These are phyloP conservation scores for Microcebus jonahi DNA, from an alignment of 2,113 vertebrate genomes.

Conservation along the genomic window DNA sequence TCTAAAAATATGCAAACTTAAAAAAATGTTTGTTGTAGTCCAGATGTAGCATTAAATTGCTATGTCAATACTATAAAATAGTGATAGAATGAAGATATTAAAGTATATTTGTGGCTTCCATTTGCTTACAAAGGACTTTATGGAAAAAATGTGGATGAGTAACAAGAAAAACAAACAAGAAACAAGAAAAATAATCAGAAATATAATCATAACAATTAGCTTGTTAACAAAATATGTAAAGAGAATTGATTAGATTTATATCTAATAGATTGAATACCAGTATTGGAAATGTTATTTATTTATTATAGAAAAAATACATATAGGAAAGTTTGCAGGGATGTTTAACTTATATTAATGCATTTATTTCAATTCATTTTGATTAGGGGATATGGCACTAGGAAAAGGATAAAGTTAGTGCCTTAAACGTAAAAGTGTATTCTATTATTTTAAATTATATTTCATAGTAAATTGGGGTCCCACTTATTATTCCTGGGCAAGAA, in stretches of 20 bases:
- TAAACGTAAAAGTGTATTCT: neutral
- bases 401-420: neutral
- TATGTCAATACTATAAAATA: neutral
- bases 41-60: neutral
- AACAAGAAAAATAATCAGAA: neutral
- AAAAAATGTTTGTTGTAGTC: neutral
- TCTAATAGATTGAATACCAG: neutral
- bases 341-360: neutral
- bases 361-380: neutral
- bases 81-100: neutral
- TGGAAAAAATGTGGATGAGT: neutral
- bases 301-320: neutral
- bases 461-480: neutral
- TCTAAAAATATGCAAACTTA: neutral
- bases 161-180: too few relatives aligned
- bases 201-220: neutral
- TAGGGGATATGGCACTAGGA: neutral
- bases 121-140: neutral
- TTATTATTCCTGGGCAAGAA: neutral
- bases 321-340: neutral
- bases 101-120: neutral
- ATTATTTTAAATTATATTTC: neutral
- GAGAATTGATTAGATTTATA: neutral
- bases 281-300: neutral
- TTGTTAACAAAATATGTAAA: neutral